Evolutionary conservation across 2,113 vertebrate genomes (phyloP), one percentile per base, ranked within the genome.

Genomic region (Taurulus bubalis): DNA sequence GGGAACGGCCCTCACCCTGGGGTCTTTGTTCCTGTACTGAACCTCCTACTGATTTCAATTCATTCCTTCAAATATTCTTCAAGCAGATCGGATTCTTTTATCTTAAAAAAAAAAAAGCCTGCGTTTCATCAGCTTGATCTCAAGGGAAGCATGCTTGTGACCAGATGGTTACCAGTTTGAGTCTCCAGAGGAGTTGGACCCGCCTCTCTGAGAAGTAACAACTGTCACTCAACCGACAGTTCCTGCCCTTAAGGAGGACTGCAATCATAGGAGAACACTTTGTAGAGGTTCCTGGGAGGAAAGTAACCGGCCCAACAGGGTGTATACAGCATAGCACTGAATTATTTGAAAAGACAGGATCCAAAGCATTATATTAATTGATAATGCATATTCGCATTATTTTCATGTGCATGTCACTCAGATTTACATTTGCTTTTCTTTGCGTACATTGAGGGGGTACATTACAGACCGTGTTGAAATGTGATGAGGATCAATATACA

Each of bases 21-120:
- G 7, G 16, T 36, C 34, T 71, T 22, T 75, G 34, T 67, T 66
- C 51, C 59, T 28, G 40, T 22, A 51, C 32, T 59, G 64, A 82
- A 56, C 32, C 6, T 38, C 59, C 16, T 49, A 40, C n/a, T 18
- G 1, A 24, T 56, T 30, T 47, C 14, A 15, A 38, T 28, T 15
- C 22, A 9, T 38, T 75, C 75, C 8, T 69, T 74, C 5, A 62
- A 14, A 60, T 36, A 22, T 15, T 77, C 22, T 20, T 47, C 26
- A 8, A 68, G 38, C 24, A 12, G 24, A 68, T 47, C 28, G 18
- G 67, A 2, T 58, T 74, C 20, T 64, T 51, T 64, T 32, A 42
- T 34, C 59, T 34, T 42, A 26, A 15, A 26, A 30, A 16, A 0
- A n/a, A 34, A 34, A 34, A 34, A 34, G 30, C 3, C 12, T 7